Percentiles rank a stretch among this genome's conserved stretches.
phyloP scores from a whole-genome alignment of 2,113 vertebrate species.

The Nothobranchius kuhntae region DNA sequence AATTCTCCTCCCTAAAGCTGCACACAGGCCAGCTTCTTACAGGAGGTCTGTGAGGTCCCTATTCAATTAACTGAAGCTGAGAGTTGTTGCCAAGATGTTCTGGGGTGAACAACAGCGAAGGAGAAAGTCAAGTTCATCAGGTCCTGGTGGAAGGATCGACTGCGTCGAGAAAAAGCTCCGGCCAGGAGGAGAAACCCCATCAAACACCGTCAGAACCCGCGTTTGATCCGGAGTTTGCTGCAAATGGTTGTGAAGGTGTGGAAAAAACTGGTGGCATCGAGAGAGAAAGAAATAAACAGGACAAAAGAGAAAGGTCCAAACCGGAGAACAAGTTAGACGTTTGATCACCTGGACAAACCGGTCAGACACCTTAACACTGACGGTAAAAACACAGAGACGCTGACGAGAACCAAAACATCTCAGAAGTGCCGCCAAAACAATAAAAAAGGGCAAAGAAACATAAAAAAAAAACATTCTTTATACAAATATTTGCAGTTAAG shows the following conservation, averaged over 20 bases:
- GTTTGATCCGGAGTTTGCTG: slow-evolving; percentile 41
- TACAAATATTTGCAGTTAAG: slow-evolving; percentile 79
- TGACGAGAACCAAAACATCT: slow-evolving; percentile 39
- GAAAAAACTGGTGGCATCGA: slow-evolving; percentile 1
- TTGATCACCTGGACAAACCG: slow-evolving; percentile 44
- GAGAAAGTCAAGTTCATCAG: not conserved
- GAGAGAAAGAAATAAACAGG: not conserved
- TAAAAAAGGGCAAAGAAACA: slow-evolving; percentile 34
- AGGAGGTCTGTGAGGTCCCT: slow-evolving; percentile 47
- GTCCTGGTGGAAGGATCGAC: slow-evolving; percentile 4
- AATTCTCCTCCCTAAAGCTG: slow-evolving; percentile 45
- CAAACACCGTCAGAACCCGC: slow-evolving; percentile 23
- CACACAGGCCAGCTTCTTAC: slow-evolving; percentile 28
- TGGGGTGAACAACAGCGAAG: slow-evolving; percentile 15
- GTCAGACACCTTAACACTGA: slow-evolving; percentile 73
- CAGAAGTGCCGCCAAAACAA: slow-evolving; percentile 19
- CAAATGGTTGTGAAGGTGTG: slow-evolving; percentile 31
- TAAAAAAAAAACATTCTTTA: slow-evolving; percentile 58
- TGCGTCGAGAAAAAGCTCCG: not conserved
- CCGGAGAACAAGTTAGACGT: not conserved
- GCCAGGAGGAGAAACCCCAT: slow-evolving; percentile 1
- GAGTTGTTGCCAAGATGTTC: slow-evolving; percentile 36
- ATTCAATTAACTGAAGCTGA: slow-evolving; percentile 32
- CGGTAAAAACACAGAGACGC: slow-evolving; percentile 66
- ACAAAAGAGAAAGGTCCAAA: slow-evolving; percentile 5